phyloP scores from a whole-genome alignment of 1,140 invertebrate species.

The Papilio xuthus region DNA sequence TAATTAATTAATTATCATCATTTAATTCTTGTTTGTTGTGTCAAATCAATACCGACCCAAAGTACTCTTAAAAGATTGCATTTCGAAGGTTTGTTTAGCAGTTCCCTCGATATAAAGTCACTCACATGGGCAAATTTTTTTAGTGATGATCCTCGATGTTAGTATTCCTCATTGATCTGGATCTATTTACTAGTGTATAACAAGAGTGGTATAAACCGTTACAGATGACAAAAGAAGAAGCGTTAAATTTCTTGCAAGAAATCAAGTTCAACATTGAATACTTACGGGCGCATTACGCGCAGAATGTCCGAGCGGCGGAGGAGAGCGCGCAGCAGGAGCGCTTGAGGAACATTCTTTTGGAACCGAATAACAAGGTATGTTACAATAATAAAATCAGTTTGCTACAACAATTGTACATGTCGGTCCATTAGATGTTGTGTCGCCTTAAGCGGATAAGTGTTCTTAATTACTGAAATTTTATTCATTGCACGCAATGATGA shows the following conservation, averaged over 20 bases:
- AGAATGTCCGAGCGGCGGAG: conserved; percentile 74
- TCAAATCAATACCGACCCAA: background rate
- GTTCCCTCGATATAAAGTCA: no score
- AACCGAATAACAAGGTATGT: conserved; percentile 71
- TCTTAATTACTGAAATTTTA: no score
- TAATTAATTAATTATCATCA: background rate
- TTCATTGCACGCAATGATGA: no score
- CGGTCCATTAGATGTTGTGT: background rate
- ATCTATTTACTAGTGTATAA: background rate
- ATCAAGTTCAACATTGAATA: conserved; percentile 87
- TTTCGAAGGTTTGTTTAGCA: no score
- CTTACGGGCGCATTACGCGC: conserved; percentile 84
- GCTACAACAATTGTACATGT: background rate
- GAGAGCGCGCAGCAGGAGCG: conserved; percentile 76
- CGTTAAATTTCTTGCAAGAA: conserved; percentile 87
- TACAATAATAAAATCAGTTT: background rate
- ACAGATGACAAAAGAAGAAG: conserved; percentile 86
- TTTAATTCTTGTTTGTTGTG: background rate
- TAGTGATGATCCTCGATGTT: no score
- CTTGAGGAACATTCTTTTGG: conserved; percentile 69
- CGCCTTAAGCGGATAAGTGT: no score
- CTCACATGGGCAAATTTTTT: no score
- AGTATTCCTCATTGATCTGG: no score
- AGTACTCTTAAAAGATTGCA: no score
- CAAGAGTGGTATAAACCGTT: conserved; percentile 39